These are phyloP conservation scores for Ornithoptera alexandrae DNA, from an alignment of 2,888 invertebrate species.

Conservation along the genomic window DNA sequence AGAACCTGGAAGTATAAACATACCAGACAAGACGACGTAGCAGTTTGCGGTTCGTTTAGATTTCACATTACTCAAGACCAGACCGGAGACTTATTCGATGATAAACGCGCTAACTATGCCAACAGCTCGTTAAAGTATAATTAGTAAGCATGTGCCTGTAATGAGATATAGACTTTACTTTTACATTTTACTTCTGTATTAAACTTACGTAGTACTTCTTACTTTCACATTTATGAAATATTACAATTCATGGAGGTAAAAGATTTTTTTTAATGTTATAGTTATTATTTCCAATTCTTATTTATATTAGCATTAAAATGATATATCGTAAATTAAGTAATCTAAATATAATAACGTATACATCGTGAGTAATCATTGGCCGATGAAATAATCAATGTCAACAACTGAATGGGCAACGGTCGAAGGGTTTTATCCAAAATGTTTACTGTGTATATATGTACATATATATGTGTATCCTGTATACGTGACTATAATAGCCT, in stretches of 20 bases:
- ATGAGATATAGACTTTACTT: conserved; percentile 49
- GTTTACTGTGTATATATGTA: neutral
- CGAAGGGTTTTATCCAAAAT: conserved; percentile 5
- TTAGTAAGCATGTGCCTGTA: conserved; percentile 54
- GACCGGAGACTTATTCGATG: conserved; percentile 35
- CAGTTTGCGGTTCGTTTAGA: neutral
- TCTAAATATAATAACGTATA: conserved; percentile 1
- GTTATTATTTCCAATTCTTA: neutral
- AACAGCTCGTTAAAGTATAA: conserved; percentile 58
- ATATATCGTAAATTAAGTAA: neutral
- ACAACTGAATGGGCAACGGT: conserved; percentile 2
- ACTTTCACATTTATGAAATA: conserved; percentile 1
- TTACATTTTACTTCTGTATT: conserved; percentile 7
- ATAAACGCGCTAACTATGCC: conserved; percentile 54
- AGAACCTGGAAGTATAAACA: neutral
- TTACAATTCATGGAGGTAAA: too few relatives aligned
- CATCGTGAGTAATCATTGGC: conserved; percentile 17
- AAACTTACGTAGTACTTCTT: neutral
- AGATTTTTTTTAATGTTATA: too few relatives aligned
- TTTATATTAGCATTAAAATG: neutral
- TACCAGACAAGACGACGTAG: neutral
- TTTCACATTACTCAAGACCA: conserved; percentile 9
- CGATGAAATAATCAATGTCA: conserved; percentile 13
- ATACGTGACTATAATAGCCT: conserved; percentile 7
- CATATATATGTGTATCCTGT: neutral